A percentile compares a stretch with the other conserved stretches of the same genome.
Conservation (phyloP, 2,113 vertebrate genomes). For the Thomomys bottae region DNA sequence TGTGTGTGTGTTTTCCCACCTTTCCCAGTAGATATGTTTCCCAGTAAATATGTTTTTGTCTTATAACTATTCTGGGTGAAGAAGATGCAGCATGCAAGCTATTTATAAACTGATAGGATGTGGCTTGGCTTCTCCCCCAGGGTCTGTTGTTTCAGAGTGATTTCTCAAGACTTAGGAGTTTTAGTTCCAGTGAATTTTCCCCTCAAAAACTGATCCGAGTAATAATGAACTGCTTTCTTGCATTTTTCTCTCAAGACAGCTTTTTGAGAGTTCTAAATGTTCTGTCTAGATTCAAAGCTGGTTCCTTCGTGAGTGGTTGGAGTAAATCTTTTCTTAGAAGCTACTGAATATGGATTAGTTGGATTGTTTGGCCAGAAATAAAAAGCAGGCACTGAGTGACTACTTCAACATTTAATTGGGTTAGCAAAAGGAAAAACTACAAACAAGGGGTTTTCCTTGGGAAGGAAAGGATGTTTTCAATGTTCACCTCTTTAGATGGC, state of each 20-base stretch:
- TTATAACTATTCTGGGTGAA: neutral
- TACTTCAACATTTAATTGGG: slow-evolving; percentile 71
- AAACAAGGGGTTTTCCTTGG: slow-evolving; percentile 76
- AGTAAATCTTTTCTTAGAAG: slow-evolving; percentile 74
- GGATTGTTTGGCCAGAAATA: slow-evolving; percentile 71
- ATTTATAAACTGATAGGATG: neutral
- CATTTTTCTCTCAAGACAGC: slow-evolving; percentile 79
- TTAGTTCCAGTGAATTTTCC: slow-evolving; percentile 72
- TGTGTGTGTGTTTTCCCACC: neutral
- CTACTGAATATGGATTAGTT: slow-evolving; percentile 78
- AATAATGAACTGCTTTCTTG: slow-evolving; percentile 79
- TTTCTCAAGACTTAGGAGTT: neutral
- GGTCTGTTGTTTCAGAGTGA: neutral
- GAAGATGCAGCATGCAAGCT: neutral
- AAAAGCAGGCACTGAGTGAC: slow-evolving; percentile 70
- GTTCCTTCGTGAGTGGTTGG: slow-evolving; percentile 58
- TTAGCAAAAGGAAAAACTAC: slow-evolving; percentile 67
- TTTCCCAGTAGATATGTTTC: neutral
- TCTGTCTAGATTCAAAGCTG: slow-evolving; percentile 60
- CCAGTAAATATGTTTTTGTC: neutral
- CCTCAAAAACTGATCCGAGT: slow-evolving; percentile 79
- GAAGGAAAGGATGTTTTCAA: slow-evolving; percentile 71
- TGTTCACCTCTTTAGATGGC: slow-evolving; percentile 49
- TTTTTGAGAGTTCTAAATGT: slow-evolving; percentile 67
- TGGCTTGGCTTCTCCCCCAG: neutral